These are phyloP conservation scores for Tubiluchus corallicola DNA, from an alignment of 2,888 invertebrate species.

Conservation along the genomic window DNA sequence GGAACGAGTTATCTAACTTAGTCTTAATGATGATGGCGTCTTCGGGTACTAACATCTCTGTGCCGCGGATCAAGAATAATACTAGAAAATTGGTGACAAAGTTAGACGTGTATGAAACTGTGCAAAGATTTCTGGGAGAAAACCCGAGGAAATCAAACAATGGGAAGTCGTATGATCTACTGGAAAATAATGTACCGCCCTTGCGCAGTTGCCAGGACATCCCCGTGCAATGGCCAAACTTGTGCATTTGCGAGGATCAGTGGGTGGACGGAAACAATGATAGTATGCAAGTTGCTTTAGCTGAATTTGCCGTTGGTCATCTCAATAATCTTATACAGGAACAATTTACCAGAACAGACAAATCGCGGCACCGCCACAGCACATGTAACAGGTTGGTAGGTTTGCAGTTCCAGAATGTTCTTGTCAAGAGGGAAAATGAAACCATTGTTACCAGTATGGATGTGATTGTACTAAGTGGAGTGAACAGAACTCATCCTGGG, in stretches of 20 bases:
- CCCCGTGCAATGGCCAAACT: neutral
- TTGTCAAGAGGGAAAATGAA: neutral
- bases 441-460: neutral
- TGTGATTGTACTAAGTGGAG: neutral
- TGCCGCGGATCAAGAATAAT: neutral
- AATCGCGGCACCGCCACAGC: neutral
- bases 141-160: neutral
- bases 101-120: neutral
- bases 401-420: neutral
- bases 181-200: neutral
- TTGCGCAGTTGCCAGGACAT: neutral
- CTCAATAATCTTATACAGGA: neutral
- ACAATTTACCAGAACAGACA: neutral
- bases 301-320: neutral
- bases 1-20: neutral
- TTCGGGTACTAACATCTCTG: neutral
- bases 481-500: too few relatives aligned
- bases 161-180: neutral
- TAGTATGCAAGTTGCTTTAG: neutral
- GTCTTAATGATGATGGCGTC: neutral
- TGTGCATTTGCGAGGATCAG: neutral
- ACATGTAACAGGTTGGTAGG: neutral
- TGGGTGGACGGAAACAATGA: neutral
- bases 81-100: neutral
- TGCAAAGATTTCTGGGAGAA: neutral